These are phyloP conservation scores for Sympetrum striolatum DNA, from an alignment of 2,888 invertebrate species.

Conservation along the genomic window DNA sequence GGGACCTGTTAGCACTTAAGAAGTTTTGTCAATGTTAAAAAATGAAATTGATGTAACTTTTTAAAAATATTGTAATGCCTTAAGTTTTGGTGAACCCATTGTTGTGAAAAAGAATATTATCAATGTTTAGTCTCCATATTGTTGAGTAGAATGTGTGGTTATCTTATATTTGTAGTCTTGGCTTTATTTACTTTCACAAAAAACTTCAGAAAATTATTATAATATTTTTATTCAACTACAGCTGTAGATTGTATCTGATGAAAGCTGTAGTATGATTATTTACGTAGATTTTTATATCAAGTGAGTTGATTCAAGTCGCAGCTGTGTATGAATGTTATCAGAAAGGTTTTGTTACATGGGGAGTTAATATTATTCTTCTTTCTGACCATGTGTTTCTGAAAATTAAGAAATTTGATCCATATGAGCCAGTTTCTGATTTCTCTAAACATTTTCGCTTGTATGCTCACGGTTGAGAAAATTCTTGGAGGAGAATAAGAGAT, in stretches of 20 bases:
- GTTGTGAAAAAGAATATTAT: constrained; percentile 11
- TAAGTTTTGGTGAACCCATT: neutral
- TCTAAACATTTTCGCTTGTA: neutral
- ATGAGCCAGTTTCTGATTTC: neutral
- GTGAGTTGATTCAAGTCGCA: neutral
- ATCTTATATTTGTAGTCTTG: constrained; percentile 3
- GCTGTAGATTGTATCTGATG: neutral
- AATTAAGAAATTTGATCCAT: neutral
- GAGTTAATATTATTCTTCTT: neutral
- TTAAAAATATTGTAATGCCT: constrained; percentile 8
- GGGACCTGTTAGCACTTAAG: constrained; percentile 34
- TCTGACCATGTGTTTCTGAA: neutral
- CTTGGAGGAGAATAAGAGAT: too few relatives aligned
- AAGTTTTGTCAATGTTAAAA: constrained; percentile 19
- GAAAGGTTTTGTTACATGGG: neutral
- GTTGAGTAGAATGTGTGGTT: neutral
- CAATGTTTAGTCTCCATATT: neutral
- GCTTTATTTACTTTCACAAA: neutral
- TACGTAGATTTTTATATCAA: neutral
- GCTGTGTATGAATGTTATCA: neutral
- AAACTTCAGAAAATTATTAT: neutral
- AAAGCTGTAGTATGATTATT: neutral
- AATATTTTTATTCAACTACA: neutral
- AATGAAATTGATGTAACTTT: constrained; percentile 15
- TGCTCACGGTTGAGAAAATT: neutral